A percentile compares a stretch with the other conserved stretches of the same genome.
These are phyloP conservation scores for Myiozetetes cayanensis DNA, from an alignment of 2,113 vertebrate genomes.

Conservation along the genomic window DNA sequence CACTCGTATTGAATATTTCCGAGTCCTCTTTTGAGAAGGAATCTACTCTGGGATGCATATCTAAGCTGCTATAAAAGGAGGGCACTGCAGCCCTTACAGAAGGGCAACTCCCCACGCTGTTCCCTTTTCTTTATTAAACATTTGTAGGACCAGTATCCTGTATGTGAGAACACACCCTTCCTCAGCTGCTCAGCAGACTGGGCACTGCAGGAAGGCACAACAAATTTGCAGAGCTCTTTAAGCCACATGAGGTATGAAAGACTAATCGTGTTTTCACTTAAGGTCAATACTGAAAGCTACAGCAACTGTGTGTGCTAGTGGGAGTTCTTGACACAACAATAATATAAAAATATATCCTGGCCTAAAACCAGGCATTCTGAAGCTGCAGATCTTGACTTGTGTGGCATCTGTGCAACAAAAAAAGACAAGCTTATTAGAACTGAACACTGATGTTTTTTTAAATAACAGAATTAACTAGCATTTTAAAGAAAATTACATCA, in stretches of 20 bases:
- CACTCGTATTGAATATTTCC: background rate
- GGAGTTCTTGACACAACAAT: constrained; percentile 2
- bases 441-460: background rate
- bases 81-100: background rate
- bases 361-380: constrained; percentile 48
- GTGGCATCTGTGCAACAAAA: constrained; percentile 45
- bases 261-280: background rate
- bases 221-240: background rate
- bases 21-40: background rate
- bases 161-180: background rate
- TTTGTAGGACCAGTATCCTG: background rate
- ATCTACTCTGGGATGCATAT: background rate
- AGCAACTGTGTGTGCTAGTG: constrained; percentile 14
- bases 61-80: background rate
- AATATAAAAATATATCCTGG: constrained; percentile 16
- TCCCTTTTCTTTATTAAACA: background rate
- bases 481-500: constrained; percentile 54
- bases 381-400: constrained; percentile 57
- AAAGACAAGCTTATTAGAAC: constrained; percentile 58
- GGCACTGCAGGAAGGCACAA: background rate
- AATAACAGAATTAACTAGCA: background rate
- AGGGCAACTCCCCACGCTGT: background rate
- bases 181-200: background rate
- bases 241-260: background rate
- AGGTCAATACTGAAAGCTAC: background rate